Conservation (phyloP, 2,888 invertebrate genomes). For the Hyles lineata region DNA sequence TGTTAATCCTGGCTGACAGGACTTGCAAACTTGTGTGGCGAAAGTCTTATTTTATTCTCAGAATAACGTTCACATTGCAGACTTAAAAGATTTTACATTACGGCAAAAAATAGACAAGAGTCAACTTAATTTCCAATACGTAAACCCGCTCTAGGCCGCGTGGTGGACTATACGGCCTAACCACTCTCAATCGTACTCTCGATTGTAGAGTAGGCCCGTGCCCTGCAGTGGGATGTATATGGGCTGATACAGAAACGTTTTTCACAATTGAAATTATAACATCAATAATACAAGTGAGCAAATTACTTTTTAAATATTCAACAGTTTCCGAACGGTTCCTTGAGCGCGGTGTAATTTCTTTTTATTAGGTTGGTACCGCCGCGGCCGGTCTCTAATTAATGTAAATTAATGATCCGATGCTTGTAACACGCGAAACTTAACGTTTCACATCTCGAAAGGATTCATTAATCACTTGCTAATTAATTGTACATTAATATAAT, state of each 20-base stretch:
- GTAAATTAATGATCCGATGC: conserved; percentile 25
- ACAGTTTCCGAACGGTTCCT: conserved; percentile 12
- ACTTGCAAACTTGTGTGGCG: too few relatives aligned
- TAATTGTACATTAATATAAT: conserved; percentile 9
- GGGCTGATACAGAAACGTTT: too few relatives aligned
- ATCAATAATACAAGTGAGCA: neutral
- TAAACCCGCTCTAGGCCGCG: too few relatives aligned
- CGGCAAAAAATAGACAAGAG: neutral
- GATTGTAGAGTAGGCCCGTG: too few relatives aligned
- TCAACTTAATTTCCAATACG: neutral
- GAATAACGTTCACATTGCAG: too few relatives aligned
- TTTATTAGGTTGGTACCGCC: conserved; percentile 21
- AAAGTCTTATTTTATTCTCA: too few relatives aligned
- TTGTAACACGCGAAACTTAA: conserved; percentile 25
- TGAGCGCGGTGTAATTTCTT: conserved; percentile 17
- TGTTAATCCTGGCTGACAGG: too few relatives aligned
- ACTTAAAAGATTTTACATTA: neutral
- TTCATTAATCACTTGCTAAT: conserved; percentile 20
- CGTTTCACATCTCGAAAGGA: conserved; percentile 21
- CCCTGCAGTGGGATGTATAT: too few relatives aligned
- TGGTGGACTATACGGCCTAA: too few relatives aligned
- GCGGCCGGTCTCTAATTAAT: conserved; percentile 21
- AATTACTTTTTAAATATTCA: conserved; percentile 2
- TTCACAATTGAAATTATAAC: neutral
- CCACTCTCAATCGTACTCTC: too few relatives aligned